phyloP scores from a whole-genome alignment of 2,888 invertebrate genomes.

The Linnaemya vulpina region DNA sequence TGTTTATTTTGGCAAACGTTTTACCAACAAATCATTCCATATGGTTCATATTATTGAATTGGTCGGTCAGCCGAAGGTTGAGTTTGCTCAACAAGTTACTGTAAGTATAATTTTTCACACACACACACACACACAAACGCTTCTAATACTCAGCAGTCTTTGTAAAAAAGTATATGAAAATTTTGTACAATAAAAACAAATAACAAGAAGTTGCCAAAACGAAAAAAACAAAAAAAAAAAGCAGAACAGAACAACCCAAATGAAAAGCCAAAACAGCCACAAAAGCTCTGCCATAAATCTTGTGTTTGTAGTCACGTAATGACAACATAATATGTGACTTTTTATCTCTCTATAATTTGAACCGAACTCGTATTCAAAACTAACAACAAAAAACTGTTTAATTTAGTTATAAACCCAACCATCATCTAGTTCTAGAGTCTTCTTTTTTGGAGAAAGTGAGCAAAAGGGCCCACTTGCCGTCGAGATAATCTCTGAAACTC shows the following conservation, averaged over 20 bases:
- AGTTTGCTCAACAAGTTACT: constrained; percentile 89
- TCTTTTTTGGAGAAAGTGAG: neutral
- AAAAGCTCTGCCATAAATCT: constrained; percentile 78
- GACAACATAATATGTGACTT: constrained; percentile 79
- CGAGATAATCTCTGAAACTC: neutral
- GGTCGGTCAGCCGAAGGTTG: constrained; percentile 91
- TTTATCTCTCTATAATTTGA: constrained; percentile 56
- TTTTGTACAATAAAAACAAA: constrained; percentile 14
- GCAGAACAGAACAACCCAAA: neutral
- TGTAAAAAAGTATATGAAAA: neutral
- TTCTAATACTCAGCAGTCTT: constrained; percentile 31
- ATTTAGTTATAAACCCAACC: constrained; percentile 5
- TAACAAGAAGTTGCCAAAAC: neutral
- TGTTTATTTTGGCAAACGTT: constrained; percentile 72
- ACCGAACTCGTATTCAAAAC: neutral
- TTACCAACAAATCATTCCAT: constrained; percentile 85
- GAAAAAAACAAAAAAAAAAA: constrained; percentile 15
- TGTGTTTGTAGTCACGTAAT: constrained; percentile 81
- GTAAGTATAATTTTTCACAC: constrained; percentile 85
- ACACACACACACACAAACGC: constrained; percentile 12
- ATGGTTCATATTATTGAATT: constrained; percentile 92
- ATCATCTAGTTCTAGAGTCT: no score
- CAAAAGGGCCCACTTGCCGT: neutral
- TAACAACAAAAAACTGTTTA: constrained; percentile 8
- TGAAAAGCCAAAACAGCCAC: constrained; percentile 15